Evolutionary conservation across 2,888 invertebrate species (phyloP).

Genomic region (Pardosa pseudoannulata): DNA sequence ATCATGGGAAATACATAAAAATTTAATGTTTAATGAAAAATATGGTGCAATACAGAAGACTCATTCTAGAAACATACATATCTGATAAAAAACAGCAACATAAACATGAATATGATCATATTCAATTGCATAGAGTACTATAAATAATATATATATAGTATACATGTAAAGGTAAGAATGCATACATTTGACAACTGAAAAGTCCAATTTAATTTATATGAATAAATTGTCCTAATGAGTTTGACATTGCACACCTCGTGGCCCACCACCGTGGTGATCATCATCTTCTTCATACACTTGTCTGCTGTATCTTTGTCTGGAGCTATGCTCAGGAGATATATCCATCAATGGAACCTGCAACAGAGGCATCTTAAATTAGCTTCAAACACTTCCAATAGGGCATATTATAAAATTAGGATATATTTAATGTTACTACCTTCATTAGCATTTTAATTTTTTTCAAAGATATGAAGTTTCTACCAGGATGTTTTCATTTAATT

Average conservation of each 20-base stretch:
- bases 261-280: conserved; percentile 83
- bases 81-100: not conserved
- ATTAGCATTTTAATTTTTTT: too few species aligned
- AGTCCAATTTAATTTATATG: conserved; percentile 5
- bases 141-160: conserved; percentile 1
- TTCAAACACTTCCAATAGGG: too few species aligned
- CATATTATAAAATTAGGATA: too few species aligned
- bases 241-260: conserved; percentile 78
- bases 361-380: too few species aligned
- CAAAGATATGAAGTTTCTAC: too few species aligned
- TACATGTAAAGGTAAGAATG: not conserved
- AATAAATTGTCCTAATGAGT: conserved; percentile 71
- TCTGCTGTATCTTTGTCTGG: conserved; percentile 79
- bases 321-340: conserved; percentile 87
- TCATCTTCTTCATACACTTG: conserved; percentile 84
- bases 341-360: conserved; percentile 84
- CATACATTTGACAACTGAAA: not conserved
- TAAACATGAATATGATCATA: not conserved
- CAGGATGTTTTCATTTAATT: too few species aligned
- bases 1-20: conserved; percentile 2
- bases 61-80: not conserved
- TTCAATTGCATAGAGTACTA: not conserved
- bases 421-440: too few species aligned
- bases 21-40: not conserved
- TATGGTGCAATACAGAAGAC: not conserved